These are phyloP conservation scores for Zeuzera pyrina DNA, from an alignment of 2,888 invertebrate species.

Conservation along the genomic window DNA sequence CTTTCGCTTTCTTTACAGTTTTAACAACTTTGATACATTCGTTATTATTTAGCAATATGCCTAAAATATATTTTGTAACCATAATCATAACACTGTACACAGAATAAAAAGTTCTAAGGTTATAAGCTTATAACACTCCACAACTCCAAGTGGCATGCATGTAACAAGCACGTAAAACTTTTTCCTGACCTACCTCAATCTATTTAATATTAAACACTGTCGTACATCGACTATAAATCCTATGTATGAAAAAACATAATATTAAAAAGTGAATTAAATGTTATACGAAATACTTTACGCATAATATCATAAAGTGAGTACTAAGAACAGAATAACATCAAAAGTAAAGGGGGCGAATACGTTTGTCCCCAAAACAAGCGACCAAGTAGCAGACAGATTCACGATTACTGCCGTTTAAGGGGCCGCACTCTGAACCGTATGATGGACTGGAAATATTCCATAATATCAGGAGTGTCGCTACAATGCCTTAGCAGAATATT, in stretches of 20 bases:
- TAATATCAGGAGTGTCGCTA: slow-evolving; percentile 64
- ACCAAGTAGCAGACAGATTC: slow-evolving; percentile 51
- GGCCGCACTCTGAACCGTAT: slow-evolving; percentile 51
- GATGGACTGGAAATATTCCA: slow-evolving; percentile 67
- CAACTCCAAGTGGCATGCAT: too few relatives aligned
- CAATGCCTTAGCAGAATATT: slow-evolving; percentile 69
- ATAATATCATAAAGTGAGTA: slow-evolving; percentile 11
- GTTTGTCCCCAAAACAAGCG: slow-evolving; percentile 28
- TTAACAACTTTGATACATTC: too few relatives aligned
- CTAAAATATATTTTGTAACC: too few relatives aligned
- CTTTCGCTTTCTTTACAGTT: too few relatives aligned
- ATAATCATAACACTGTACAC: too few relatives aligned
- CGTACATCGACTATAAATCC: not conserved
- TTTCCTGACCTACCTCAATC: slow-evolving; percentile 27
- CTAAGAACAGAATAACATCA: slow-evolving; percentile 25
- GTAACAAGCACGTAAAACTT: slow-evolving; percentile 14
- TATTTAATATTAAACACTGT: slow-evolving; percentile 7
- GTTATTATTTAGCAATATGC: too few relatives aligned
- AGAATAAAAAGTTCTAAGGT: too few relatives aligned
- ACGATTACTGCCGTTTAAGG: slow-evolving; percentile 52
- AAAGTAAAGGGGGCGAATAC: slow-evolving; percentile 35
- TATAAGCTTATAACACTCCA: too few relatives aligned
- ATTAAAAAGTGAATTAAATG: not conserved
- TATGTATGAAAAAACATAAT: not conserved
- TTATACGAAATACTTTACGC: too few relatives aligned